Percentiles rank a stretch among this genome's conserved stretches.
Conservation (phyloP, 2,888 invertebrate species). For the Deladenus siricidicola region DNA sequence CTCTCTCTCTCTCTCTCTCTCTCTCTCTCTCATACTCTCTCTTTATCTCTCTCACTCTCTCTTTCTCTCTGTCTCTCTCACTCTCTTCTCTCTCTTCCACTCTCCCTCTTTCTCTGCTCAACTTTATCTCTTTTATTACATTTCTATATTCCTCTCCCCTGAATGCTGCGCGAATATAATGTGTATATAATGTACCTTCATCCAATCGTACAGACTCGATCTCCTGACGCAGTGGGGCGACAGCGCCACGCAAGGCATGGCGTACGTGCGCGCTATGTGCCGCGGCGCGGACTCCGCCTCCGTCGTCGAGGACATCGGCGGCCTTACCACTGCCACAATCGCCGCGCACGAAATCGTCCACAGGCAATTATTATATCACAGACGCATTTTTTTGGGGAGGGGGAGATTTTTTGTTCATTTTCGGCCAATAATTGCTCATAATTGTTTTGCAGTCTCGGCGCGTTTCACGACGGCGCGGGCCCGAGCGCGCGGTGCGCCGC, state of each 20-base stretch:
- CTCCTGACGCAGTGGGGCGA: conserved; percentile 38
- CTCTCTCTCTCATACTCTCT: too few relatives aligned
- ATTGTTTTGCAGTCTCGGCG: conserved; percentile 37
- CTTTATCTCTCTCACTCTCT: too few relatives aligned
- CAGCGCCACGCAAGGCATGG: conserved; percentile 51
- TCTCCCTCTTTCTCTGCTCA: background rate
- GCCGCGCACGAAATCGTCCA: conserved; percentile 51
- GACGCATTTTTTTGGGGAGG: background rate
- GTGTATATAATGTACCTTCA: conserved; percentile 41
- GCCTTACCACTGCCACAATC: conserved; percentile 46
- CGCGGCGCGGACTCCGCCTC: conserved; percentile 40
- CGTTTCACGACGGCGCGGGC: conserved; percentile 46
- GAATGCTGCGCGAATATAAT: conserved; percentile 26
- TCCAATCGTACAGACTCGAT: conserved; percentile 43
- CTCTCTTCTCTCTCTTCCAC: too few relatives aligned
- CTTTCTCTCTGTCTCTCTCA: too few relatives aligned
- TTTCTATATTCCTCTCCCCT: background rate
- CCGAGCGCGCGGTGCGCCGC: conserved; percentile 36
- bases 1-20: background rate
- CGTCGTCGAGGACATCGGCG: conserved; percentile 52
- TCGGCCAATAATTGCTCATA: background rate
- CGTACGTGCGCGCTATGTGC: conserved; percentile 50
- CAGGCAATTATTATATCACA: conserved; percentile 27
- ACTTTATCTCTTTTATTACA: background rate
- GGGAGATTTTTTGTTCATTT: background rate